phyloP scores from a whole-genome alignment of 2,888 invertebrate genomes.

The Argynnis bischoffii region DNA sequence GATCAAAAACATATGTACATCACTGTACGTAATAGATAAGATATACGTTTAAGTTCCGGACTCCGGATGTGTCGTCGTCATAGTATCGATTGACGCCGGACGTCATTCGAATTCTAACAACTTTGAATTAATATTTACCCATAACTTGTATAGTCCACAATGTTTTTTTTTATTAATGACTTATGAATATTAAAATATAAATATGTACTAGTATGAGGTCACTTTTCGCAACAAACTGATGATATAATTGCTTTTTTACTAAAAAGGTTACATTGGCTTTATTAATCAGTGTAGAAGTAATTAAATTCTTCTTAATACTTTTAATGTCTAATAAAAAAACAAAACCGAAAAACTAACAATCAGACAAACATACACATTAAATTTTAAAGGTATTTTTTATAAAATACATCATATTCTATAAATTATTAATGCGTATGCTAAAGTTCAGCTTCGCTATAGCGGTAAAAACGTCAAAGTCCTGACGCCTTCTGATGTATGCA shows the following conservation, averaged over 20 bases:
- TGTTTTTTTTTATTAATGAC: background rate
- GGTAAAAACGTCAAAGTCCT: conserved; percentile 20
- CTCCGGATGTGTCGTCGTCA: conserved; percentile 62
- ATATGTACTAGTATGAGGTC: no score
- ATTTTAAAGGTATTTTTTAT: no score
- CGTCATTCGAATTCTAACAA: conserved; percentile 23
- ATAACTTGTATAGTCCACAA: background rate
- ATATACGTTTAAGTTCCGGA: conserved; percentile 7
- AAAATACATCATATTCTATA: background rate
- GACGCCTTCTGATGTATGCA: conserved; percentile 21
- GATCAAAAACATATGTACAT: background rate
- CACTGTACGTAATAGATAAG: conserved; percentile 1
- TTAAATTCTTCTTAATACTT: no score
- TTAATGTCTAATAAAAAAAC: no score
- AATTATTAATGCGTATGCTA: background rate
- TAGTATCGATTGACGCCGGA: conserved; percentile 43
- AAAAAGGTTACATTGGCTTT: no score
- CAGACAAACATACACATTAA: no score
- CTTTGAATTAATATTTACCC: background rate
- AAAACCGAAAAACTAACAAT: no score
- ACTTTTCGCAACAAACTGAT: no score
- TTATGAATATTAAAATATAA: background rate
- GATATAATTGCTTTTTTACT: no score
- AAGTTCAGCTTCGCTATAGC: conserved; percentile 3
- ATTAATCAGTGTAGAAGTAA: no score